Evolutionary conservation across 2,888 invertebrate genomes (phyloP), one percentile per base, ranked within the genome.

Genomic region (Hermaeophaga mercurialis): DNA sequence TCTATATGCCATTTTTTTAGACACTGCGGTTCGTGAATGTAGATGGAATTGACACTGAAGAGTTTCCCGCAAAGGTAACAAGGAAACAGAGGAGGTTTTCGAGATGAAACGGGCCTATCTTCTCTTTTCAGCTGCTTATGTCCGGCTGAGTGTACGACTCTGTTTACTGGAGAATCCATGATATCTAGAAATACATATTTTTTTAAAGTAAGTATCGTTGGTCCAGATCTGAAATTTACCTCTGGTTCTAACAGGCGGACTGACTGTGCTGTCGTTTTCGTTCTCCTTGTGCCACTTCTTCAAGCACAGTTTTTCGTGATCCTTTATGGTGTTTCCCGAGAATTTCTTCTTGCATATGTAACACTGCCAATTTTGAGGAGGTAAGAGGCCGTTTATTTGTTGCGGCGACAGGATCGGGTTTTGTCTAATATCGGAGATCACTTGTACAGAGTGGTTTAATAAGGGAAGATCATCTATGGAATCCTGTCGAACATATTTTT

Each of bases 301-400:
- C 52, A 86, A 70, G 68, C 88, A 89, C 68, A 86, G 84, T 1
- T 85, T 85, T 69, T 87, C 85, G 72, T 88, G 88, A 59, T 86
- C 84, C 48, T 78, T 78, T 26, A 87, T 83, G 41, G 85, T 85
- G 66, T 81, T 80, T 1, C 81, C 80, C 22, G 86, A 86, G 68
- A 86, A 88, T 68, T 83, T 83, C 43, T 85, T 78, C 1, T 85
- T 85, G 68, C 88, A 89, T 64, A 85, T 82, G 72, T 84, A 83
- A 69, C 88, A 89, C 56, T 77, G 67, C 1, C 81, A 74, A n/a
- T 73, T 72, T 8, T 72, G 74, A 0, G 75, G 73, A 12, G 63
- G 45, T 11, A 43, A 7, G 12, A 41, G 28, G 8, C 44, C 43
- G 1, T 47, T 54, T 9, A 24, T 14, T 3, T 24, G 24, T 22